These are phyloP conservation scores for Polyploca ridens DNA, from an alignment of 2,888 invertebrate genomes.

Conservation along the genomic window DNA sequence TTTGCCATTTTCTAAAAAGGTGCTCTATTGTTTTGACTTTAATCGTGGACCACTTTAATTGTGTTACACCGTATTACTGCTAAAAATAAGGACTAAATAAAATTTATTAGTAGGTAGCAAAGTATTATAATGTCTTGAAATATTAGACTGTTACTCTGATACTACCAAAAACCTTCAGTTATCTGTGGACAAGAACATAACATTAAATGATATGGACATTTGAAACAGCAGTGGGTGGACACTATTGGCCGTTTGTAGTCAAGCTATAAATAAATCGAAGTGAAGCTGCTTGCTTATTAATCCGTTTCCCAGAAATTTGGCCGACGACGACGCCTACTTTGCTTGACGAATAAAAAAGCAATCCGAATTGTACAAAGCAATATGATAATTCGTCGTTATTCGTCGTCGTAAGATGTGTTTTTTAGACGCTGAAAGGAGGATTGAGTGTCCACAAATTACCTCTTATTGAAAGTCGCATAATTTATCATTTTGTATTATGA, in stretches of 20 bases:
- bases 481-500: conserved; percentile 6
- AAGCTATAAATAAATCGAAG: conserved; percentile 6
- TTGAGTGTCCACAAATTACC: background rate
- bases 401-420: background rate
- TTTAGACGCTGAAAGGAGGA: background rate
- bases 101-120: background rate
- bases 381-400: background rate
- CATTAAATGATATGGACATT: background rate
- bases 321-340: background rate
- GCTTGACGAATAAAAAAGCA: background rate
- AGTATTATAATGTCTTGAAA: too few relatives aligned
- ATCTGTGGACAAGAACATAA: background rate
- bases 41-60: conserved; percentile 20
- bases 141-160: background rate
- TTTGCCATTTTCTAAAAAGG: conserved; percentile 43
- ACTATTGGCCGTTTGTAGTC: background rate
- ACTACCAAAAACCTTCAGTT: background rate
- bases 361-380: background rate
- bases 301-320: conserved; percentile 6
- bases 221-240: conserved; percentile 1
- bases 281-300: background rate
- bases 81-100: too few relatives aligned
- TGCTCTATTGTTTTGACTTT: conserved; percentile 50
- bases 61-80: background rate
- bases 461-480: background rate